Percentiles rank a stretch among this genome's conserved stretches.
Conservation (phyloP, 2,797 vertebrate species). For the Stomatorhinus walkeri region DNA sequence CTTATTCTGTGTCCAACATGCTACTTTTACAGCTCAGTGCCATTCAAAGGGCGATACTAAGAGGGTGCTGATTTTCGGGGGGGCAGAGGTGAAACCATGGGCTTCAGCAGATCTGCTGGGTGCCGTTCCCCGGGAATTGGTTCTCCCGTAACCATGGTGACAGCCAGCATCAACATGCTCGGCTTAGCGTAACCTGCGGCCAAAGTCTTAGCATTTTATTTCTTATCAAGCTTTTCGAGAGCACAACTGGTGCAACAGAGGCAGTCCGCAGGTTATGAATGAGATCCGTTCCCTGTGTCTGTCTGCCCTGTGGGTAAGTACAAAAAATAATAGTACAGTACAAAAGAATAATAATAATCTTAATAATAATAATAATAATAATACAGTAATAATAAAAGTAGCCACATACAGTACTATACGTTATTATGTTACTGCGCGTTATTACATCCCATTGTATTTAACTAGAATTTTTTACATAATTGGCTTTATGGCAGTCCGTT, state of each 20-base stretch:
- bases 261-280: not conserved
- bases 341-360: not conserved
- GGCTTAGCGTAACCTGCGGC: not conserved
- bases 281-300: not conserved
- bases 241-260: not conserved
- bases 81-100: not conserved
- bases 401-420: not conserved
- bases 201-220: not conserved
- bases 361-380: not conserved
- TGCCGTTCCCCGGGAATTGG: not conserved
- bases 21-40: conserved; percentile 20
- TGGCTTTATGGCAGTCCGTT: not conserved
- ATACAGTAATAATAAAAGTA: not conserved
- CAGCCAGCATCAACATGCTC: not conserved
- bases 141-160: not conserved
- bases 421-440: not conserved
- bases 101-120: not conserved
- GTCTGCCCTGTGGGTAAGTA: not conserved
- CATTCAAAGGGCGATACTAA: conserved; percentile 21
- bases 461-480: not conserved
- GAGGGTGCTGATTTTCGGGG: not conserved
- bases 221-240: not conserved
- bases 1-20: not conserved
- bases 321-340: no score
- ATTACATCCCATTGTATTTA: not conserved